Evolutionary conservation across 2,113 vertebrate genomes (phyloP).

Genomic region (Campylorhamphus procurvoides): DNA sequence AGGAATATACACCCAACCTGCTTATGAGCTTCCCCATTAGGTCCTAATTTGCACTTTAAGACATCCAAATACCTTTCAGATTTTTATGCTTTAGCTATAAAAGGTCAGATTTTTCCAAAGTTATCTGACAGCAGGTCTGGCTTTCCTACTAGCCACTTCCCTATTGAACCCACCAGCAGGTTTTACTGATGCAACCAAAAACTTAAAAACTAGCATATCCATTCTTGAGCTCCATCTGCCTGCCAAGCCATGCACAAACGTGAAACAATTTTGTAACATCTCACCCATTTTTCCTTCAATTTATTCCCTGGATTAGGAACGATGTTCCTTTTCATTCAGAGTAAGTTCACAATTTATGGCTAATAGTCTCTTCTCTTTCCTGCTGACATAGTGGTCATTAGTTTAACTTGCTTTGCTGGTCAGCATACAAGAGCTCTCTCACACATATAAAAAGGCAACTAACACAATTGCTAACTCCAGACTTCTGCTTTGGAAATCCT

Average conservation of each 20-base stretch:
- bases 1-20: not conserved
- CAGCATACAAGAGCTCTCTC: not conserved
- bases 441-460: not conserved
- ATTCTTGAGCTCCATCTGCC: slow-evolving; percentile 5
- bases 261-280: not conserved
- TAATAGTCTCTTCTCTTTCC: not conserved
- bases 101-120: not conserved
- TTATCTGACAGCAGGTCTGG: not conserved
- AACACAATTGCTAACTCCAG: not conserved
- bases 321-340: not conserved
- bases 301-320: not conserved
- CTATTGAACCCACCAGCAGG: not conserved
- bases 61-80: not conserved
- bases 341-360: not conserved
- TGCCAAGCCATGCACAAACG: not conserved
- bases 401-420: not conserved
- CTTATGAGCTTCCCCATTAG: not conserved
- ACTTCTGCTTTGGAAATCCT: not conserved
- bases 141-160: not conserved
- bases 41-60: not conserved
- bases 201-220: not conserved
- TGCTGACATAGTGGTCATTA: not conserved
- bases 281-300: not conserved
- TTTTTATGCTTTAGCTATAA: not conserved
- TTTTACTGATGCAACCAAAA: not conserved